Percentiles rank a stretch among this genome's conserved stretches.
phyloP scores from a whole-genome alignment of 2,797 vertebrate species.

The Poecilia gillii region DNA sequence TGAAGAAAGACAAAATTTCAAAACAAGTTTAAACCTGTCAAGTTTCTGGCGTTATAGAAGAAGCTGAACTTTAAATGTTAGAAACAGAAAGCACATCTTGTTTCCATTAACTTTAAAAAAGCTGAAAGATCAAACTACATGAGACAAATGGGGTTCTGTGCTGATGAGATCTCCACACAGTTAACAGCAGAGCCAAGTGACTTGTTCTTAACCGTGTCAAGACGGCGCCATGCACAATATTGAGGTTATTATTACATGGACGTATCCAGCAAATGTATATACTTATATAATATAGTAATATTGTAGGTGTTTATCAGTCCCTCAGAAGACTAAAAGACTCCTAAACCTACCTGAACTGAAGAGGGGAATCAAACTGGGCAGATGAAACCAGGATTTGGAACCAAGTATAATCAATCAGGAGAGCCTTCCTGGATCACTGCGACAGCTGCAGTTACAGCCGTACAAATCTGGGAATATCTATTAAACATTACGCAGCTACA shows the following conservation, averaged over 20 bases:
- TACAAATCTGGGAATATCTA: no score
- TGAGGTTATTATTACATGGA: background rate
- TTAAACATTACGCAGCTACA: no score
- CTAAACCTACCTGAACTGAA: background rate
- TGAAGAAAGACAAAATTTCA: conserved; percentile 61
- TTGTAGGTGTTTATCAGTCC: background rate
- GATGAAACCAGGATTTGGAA: background rate
- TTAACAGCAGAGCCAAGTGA: conserved; percentile 65
- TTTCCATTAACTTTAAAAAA: conserved; percentile 46
- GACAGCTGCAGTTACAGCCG: no score
- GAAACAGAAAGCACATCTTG: conserved; percentile 80
- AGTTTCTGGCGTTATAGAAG: conserved; percentile 75
- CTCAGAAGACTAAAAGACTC: background rate
- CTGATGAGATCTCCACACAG: conserved; percentile 62
- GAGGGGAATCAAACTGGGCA: background rate
- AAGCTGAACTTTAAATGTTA: conserved; percentile 76
- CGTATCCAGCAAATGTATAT: background rate
- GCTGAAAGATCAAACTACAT: conserved; percentile 55
- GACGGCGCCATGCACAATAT: background rate
- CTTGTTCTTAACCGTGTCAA: background rate
- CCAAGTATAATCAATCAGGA: background rate
- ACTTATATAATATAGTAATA: no score
- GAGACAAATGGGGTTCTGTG: conserved; percentile 56
- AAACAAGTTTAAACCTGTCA: conserved; percentile 73
- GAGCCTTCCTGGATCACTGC: no score